Conservation (phyloP, 2,113 vertebrate genomes). For the Phocoena phocoena region DNA sequence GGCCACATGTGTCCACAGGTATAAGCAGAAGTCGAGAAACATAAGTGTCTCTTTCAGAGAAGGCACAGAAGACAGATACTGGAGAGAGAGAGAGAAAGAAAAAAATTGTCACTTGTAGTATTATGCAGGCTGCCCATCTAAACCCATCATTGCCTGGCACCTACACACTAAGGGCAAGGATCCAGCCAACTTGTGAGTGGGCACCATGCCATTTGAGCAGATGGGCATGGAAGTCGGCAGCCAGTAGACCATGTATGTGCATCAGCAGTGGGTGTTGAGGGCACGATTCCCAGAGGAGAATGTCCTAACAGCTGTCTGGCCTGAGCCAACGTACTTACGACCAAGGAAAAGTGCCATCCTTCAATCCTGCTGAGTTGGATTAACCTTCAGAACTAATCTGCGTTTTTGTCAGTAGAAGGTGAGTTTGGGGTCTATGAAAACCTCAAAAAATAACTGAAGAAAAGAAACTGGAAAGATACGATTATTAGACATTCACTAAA, state of each 20-base stretch:
- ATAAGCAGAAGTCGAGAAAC: constrained; percentile 78
- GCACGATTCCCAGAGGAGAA: constrained; percentile 89
- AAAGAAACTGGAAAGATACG: constrained; percentile 61
- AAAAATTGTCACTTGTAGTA: constrained; percentile 85
- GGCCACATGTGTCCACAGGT: constrained; percentile 71
- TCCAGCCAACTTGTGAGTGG: constrained; percentile 91
- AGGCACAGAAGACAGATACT: constrained; percentile 77
- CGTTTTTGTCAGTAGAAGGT: constrained; percentile 87
- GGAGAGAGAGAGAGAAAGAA: constrained; percentile 71
- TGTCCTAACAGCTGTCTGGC: constrained; percentile 91
- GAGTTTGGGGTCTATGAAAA: constrained; percentile 83
- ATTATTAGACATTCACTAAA: constrained; percentile 41
- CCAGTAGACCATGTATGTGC: constrained; percentile 92
- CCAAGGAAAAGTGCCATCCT: constrained; percentile 88
- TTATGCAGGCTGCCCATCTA: constrained; percentile 90
- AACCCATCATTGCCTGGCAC: constrained; percentile 90
- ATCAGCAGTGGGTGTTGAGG: constrained; percentile 90
- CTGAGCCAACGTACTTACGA: constrained; percentile 88
- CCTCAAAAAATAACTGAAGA: constrained; percentile 64
- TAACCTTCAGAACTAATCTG: constrained; percentile 89
- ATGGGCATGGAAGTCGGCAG: constrained; percentile 90
- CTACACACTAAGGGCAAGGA: constrained; percentile 89
- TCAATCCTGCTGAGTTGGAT: constrained; percentile 90
- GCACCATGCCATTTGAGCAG: constrained; percentile 90
- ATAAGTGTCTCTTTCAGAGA: constrained; percentile 77